Evolutionary conservation across 2,113 vertebrate species (phyloP).

Genomic region (Bombycilla garrulus): DNA sequence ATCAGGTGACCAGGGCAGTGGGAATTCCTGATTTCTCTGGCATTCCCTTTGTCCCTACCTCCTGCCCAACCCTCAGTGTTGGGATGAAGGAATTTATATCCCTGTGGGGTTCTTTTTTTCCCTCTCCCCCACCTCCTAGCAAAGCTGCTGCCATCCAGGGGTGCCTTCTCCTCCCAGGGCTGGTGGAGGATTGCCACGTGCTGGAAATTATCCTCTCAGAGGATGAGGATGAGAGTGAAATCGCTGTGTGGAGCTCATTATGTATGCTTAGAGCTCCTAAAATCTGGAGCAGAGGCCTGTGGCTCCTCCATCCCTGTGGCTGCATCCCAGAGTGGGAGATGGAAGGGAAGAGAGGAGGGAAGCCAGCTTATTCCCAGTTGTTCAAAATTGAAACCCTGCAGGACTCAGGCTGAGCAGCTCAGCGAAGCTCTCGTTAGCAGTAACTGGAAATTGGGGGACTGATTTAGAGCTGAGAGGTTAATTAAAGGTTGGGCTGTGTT

Average conservation of each 20-base stretch:
- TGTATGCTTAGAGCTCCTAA: not conserved
- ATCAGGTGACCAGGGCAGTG: not conserved
- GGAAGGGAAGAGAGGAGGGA: not conserved
- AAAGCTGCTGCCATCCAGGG: not conserved
- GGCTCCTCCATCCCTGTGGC: not conserved
- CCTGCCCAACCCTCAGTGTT: not conserved
- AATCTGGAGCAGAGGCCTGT: not conserved
- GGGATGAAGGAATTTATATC: not conserved
- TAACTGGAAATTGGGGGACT: not conserved
- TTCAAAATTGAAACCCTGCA: not conserved
- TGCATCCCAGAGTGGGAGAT: not conserved
- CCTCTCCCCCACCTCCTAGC: not conserved
- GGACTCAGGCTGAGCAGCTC: not conserved
- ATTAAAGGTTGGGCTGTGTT: constrained; percentile 15
- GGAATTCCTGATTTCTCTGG: not conserved
- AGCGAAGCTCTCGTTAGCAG: not conserved
- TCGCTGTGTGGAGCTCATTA: rapidly evolving
- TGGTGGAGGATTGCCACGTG: not conserved
- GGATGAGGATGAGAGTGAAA: not conserved
- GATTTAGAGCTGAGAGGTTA: constrained; percentile 33
- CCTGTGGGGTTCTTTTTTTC: not conserved
- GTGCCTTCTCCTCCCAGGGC: not conserved
- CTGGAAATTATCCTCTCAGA: not conserved
- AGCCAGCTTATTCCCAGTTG: not conserved
- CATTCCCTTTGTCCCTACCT: not conserved